phyloP scores from a whole-genome alignment of 2,113 vertebrate species.

The Piaya cayana region DNA sequence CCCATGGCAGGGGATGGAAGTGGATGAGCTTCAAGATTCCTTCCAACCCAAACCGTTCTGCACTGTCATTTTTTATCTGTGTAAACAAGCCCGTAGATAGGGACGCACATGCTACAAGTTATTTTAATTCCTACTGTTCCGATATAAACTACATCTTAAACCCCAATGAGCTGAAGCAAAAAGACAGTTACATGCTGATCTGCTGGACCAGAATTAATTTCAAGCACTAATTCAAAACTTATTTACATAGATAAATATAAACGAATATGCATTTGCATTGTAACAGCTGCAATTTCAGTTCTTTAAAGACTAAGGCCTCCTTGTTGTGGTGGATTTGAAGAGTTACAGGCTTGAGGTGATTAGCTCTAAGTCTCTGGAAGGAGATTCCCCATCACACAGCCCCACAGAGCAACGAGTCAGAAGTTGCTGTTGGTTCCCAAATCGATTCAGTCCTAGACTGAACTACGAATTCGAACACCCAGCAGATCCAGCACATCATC shows the following conservation, averaged over 20 bases:
- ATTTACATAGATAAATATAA: neutral
- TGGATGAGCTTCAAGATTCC: no score
- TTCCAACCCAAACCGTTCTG: no score
- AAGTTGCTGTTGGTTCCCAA: neutral
- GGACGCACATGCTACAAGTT: neutral
- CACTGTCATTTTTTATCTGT: neutral
- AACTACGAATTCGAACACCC: neutral
- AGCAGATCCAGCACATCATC: neutral
- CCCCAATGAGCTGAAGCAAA: neutral
- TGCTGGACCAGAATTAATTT: neutral
- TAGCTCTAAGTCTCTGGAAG: rapidly evolving
- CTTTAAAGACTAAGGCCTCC: neutral
- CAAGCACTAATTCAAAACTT: conserved; percentile 3
- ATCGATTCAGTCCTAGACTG: neutral
- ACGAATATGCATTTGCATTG: neutral
- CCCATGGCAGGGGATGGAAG: no score
- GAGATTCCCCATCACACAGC: rapidly evolving
- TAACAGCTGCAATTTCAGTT: neutral
- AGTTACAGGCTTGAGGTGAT: neutral
- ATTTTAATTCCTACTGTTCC: neutral
- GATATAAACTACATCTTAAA: neutral
- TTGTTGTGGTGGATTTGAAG: neutral
- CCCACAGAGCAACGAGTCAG: neutral
- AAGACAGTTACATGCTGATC: neutral
- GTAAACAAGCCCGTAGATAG: neutral